Evolutionary conservation across 35 echinoderm and acorn worm species (phyloP), one percentile per base, ranked within the genome.

Genomic region (Apostichopus parvimensis): DNA sequence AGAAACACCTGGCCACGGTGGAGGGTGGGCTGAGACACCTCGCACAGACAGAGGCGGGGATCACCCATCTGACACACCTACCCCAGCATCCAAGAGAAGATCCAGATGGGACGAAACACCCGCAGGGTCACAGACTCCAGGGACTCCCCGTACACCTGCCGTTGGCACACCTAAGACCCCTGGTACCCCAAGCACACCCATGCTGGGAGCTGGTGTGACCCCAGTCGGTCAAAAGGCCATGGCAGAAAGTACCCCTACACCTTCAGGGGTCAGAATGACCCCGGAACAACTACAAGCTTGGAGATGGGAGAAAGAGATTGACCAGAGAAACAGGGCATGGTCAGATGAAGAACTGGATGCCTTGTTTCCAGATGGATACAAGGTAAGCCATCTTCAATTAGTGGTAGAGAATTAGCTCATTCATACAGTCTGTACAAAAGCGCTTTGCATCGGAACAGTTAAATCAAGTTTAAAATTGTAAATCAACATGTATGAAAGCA

Each of bases 241-340:
- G 92, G 92, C 89, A 18, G 94, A 94, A 94, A 90, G 77, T 80
- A 99, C 95, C 78, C 97, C 97, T 26, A 95, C 94, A 20, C 94
- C 94, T 34, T 91, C 95, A 9, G 91, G 79, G 76, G 70, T 90
- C 73, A 95, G 93, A 79, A 99, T 99, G 97, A 96, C 95, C 10
- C 95, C 95, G 53, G 97, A 99, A 87, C 97, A 99, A 89, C 87
- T 99, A 12, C 97, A 99, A 77, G 97, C 97, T 10, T 99, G 93
- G 93, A 79, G 97, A 71, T 99, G 97, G 97, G 97, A 99, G 97
- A 99, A 99, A 60, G 97, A 99, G 89, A 99, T 99, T 76, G 97
- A 99, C 79, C 95, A 99, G 79, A 94, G 97, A 66, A 99, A 99
- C 85, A 91, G 97, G 92, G 91, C 95, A 2, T 87, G 89, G 73